Evolutionary conservation across 2,888 invertebrate genomes (phyloP).

Genomic region (Eumerus sabulonum): DNA sequence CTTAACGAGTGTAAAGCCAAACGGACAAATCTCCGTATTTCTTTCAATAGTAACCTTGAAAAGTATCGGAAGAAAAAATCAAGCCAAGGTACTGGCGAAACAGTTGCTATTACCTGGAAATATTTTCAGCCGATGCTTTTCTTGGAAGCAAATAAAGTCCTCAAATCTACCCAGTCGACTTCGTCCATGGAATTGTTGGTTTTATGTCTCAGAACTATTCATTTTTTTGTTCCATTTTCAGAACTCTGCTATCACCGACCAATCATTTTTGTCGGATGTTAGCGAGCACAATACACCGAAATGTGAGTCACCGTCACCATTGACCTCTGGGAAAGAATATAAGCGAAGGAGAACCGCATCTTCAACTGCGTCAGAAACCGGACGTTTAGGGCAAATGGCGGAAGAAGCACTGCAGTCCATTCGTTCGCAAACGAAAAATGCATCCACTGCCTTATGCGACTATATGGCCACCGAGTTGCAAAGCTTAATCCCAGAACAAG

Average conservation of each 20-base stretch:
- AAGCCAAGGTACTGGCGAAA: conserved; percentile 17
- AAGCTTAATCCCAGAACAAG: conserved; percentile 28
- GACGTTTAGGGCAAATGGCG: conserved; percentile 15
- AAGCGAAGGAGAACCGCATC: conserved; percentile 15
- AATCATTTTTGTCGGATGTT: no score
- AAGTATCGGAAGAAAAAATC: conserved; percentile 39
- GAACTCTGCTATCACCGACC: conserved; percentile 25
- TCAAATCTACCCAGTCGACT: conserved; percentile 20
- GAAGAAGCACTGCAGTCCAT: conserved; percentile 18
- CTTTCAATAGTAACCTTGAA: no score
- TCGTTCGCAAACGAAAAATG: conserved; percentile 12
- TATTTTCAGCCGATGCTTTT: conserved; percentile 52
- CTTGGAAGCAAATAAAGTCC: conserved; percentile 24
- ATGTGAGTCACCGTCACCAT: no score
- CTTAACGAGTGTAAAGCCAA: conserved; percentile 57
- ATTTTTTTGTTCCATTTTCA: conserved; percentile 25
- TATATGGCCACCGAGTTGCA: conserved; percentile 35
- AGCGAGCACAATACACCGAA: no score
- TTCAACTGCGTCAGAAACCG: conserved; percentile 6
- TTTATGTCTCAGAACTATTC: conserved; percentile 14
- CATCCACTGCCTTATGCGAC: no score
- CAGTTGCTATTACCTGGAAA: conserved; percentile 53
- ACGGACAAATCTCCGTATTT: no score
- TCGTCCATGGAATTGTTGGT: conserved; percentile 25
- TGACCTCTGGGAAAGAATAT: neutral